Base-by-base conservation (phyloP, 2,113 vertebrate genomes). In the Zingel zingel region DNA sequence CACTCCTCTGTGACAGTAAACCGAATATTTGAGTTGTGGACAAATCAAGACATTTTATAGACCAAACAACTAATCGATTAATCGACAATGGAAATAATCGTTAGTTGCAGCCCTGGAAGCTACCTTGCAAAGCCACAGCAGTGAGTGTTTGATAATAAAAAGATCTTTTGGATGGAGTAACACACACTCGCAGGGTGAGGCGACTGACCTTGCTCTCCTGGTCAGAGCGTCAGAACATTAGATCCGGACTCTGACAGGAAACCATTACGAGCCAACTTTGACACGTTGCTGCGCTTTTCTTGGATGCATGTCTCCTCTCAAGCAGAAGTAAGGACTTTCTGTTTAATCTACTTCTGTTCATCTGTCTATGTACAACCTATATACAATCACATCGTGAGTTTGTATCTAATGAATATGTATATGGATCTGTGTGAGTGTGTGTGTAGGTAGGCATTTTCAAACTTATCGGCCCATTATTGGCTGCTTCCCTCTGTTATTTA, bases 351-450 rank as follows among this genome's bases (percentile, higher is more conserved):
- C 39, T 74, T 78, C 62, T 59, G 16, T 74, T 36, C 79, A 63
- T 69, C 36, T 80, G 76, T 53, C 39, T 87, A 81, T 89, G 27
- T 91, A 91, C 90, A 92, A 84, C 15, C 6, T 82, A 88, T 90
- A 69, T 86, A 92, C 90, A 94, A 71, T 81, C 58, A 79, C 61
- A 82, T 43, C 50, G 43, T 19, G 18, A 72, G 56, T 74, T 59
- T 78, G 36, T 82, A 82, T 75, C 76, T 11, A 74, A 64, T 61
- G 51, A 12, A 45, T 6, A 68, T 83, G 79, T 65, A 33, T 74
- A 51, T 69, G 57, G 70, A 45, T 47, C 5, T 23, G 30, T 74
- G 59, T 47, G 30, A 50, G 47, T 58, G 47, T 79, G n/a, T 66
- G 48, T 58, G 23, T 67, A 14, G 2, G 51, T 23, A 72, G 33